These are phyloP conservation scores for Xylocopa sonorina DNA, from an alignment of 1,140 invertebrate genomes.

Conservation along the genomic window DNA sequence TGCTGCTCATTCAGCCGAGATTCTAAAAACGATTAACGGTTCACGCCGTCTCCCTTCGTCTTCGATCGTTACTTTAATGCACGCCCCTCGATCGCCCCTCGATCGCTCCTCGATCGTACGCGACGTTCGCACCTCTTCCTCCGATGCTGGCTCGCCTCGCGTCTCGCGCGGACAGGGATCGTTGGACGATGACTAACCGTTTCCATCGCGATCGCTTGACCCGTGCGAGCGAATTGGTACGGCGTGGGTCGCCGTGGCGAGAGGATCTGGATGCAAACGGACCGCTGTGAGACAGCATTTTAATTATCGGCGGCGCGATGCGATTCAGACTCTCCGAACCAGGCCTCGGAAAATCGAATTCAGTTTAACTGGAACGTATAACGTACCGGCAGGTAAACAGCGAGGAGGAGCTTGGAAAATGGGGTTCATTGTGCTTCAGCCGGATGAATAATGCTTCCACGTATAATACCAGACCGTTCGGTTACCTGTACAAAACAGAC, in stretches of 20 bases:
- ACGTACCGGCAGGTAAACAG: neutral
- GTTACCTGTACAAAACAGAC: neutral
- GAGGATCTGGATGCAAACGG: neutral
- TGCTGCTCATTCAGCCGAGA: constrained; percentile 36
- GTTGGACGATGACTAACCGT: constrained; percentile 24
- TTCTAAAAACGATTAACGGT: constrained; percentile 52
- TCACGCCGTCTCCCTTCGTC: neutral
- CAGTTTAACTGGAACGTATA: constrained; percentile 25
- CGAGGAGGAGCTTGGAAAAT: neutral
- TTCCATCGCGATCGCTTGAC: neutral
- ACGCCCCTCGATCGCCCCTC: constrained; percentile 17
- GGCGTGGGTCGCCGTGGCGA: neutral
- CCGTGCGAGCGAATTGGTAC: constrained; percentile 4
- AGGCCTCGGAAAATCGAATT: constrained; percentile 26
- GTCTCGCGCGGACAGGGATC: neutral
- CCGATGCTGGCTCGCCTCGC: constrained; percentile 7
- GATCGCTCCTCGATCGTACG: constrained; percentile 27
- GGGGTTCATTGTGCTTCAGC: neutral
- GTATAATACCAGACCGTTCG: neutral
- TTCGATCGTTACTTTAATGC: constrained; percentile 26
- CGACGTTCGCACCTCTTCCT: constrained; percentile 33
- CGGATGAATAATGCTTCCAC: neutral
- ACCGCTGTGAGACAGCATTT: neutral
- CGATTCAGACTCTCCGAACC: neutral
- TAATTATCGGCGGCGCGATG: neutral